Base-by-base conservation (phyloP, 2,888 invertebrate species). In the Limenitis camilla region DNA sequence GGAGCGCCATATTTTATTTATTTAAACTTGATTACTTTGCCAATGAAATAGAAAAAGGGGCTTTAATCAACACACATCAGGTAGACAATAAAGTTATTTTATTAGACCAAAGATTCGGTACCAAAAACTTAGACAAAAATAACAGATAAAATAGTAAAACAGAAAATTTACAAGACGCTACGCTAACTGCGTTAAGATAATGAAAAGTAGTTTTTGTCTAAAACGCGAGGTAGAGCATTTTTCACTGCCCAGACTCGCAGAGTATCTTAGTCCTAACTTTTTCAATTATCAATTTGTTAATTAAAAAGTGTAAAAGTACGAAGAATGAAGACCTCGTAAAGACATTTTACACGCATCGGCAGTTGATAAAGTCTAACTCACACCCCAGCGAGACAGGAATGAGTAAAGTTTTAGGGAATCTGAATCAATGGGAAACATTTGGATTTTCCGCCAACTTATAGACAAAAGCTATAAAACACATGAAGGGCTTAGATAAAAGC, bases 321-420 rank as follows among this genome's bases (percentile, higher is more conserved):
- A 60, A 59, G 61, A 58, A 65, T 56, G 58, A 59, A 68, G 71
- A 68, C 66, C 72, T 76, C 75, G 74, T 72, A 74, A 79, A 78
- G 75, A 76, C 78, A 82, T 81, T 82, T 82, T 78, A 79, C 77
- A 82, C 81, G 81, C 81, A 84, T 81, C 76, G 76, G 65, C 74
- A 78, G 77, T 76, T 77, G 74, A 74, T 67, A 74, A 76, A 75
- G 29, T 80, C 74, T 79, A 78, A 84, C 77, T 81, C 78, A 69
- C 69, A 73, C 69, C 76, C 75, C 72, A 70, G 72, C 73, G 73
- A 74, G 78, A 81, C 78, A 76, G 65, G 73, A 81, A 84, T 76
- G 79, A 77, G 76, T 76, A 72, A 85, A 84, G 71, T 85, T 84
- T 81, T 70, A 61, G 73, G 68, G 68, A 76, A 76, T 76, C 73